Base-by-base conservation (phyloP, 1,140 invertebrate genomes). In the Drosophila athabasca region DNA sequence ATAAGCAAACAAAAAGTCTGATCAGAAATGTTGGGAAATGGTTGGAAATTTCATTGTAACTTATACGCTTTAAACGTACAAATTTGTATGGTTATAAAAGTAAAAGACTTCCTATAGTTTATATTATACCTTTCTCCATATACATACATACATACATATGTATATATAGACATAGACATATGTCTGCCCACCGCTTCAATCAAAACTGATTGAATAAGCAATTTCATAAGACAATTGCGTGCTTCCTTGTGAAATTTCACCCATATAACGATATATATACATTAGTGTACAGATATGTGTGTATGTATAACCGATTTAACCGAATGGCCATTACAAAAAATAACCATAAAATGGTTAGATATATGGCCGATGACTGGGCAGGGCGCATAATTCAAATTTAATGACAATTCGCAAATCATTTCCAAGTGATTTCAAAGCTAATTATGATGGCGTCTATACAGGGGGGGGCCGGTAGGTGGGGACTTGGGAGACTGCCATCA, bases 211-310 rank as follows among this genome's bases (percentile, higher is more conserved):
- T 69, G 66, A 50, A 69, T 73, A 73, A 73, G 70, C 70, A 64
- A 64, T 26, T 26, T 57, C 62, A 39, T 39, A 39, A 39, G 35
- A 39, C 67, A 59, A 77, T 81, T 87, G 81, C 71, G 41, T 62
- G 78, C 82, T 85, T 85, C 82, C 82, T 87, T 87, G 83, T 79
- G 82, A 87, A 87, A 87, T 82, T 88, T 82, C 60, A 81, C 78
- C 48, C 49, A 76, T 72, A 39, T 39, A 39, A 39, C 11, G 3
- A 13, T 39, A 13, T 3, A 35, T 3, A 11, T 11, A 35, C 3
- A 35, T 2, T 9, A 2, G 8, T 8, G 0, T 8, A 57, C 69
- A 59, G 17, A 19, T 26, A 26, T 26, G 24, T 26, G 5, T 5
- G 24, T 0, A 5, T 26, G 5, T 72, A 59, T 73, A 81, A 82